Evolutionary conservation across 2,888 invertebrate species (phyloP), one percentile per base, ranked within the genome.

Genomic region (Leuctra nigra): DNA sequence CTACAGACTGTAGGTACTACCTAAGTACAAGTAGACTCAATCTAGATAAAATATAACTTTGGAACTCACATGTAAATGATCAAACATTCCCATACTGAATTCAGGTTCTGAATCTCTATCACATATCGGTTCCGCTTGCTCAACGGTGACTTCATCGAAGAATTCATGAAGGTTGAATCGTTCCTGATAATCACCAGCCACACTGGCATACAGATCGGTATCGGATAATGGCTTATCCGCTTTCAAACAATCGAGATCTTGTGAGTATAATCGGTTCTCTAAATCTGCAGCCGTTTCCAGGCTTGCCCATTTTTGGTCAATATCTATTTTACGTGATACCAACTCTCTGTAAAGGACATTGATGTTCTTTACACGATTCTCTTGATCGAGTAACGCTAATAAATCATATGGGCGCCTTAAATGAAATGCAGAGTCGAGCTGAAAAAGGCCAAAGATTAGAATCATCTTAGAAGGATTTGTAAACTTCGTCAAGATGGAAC

Each of bases 301-400:
- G 14, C 75, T 72, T 1, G 72, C 66, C 78, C 82, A 83, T 61
- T 81, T 71, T 47, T 73, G 75, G 63, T 84, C 83, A 56, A 88
- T 81, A 11, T 77, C 72, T 52, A 76, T 74, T 68, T 86, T 86
- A 54, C 81, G 77, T 3, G 73, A 73, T 11, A 78, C 70, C 55
- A 89, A 76, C 64, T 85, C 82, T 64, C 82, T 74, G 67, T 84
- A 82, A 39, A 86, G 69, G 44, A 74, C 74, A 58, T 78, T 76
- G 47, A 84, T 79, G 59, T 78, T 77, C 52, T 78, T 75, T 68
- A 79, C 79, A 22, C 86, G 74, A 38, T 80, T 80, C 66, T 88
- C 88, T 73, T 91, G 90, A 60, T 86, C 84, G 66, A 90, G 71
- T 65, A 90, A 80, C 2, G 84, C 82, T 55, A 89, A 73, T 44